A percentile compares a stretch with the other conserved stretches of the same genome.
Conservation (phyloP, 2,888 invertebrate genomes). For the Odontocolon sp. region DNA sequence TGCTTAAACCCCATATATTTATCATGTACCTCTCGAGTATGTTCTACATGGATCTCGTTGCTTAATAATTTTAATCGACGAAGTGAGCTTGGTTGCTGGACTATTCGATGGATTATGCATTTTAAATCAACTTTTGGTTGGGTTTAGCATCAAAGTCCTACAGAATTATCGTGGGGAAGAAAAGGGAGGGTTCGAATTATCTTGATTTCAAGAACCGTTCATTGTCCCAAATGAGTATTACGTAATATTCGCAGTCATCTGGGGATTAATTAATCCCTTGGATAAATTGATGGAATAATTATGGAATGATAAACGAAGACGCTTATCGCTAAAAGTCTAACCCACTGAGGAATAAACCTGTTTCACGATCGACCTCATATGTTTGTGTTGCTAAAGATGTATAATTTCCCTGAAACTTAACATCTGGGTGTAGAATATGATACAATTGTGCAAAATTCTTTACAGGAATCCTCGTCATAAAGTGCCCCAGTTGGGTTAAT, state of each 20-base stretch:
- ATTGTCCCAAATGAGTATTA: slow-evolving; percentile 5
- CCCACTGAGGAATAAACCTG: too few species aligned
- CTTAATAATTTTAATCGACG: slow-evolving; percentile 40
- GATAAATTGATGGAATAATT: slow-evolving; percentile 16
- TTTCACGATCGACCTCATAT: too few species aligned
- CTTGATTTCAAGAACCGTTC: slow-evolving; percentile 26
- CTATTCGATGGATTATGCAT: slow-evolving; percentile 53
- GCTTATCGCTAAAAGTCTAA: too few species aligned
- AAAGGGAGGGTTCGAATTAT: slow-evolving; percentile 20
- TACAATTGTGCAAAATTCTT: too few species aligned
- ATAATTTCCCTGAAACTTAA: too few species aligned
- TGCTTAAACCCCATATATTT: too few species aligned
- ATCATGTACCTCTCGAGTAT: too few species aligned
- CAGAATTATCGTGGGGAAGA: slow-evolving; percentile 12
- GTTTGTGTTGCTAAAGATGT: too few species aligned
- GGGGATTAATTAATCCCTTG: neutral
- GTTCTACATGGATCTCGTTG: slow-evolving; percentile 8
- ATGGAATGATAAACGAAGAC: slow-evolving; percentile 8
- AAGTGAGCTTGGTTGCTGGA: slow-evolving; percentile 10
- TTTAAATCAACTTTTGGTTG: slow-evolving; percentile 51
- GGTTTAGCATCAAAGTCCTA: neutral
- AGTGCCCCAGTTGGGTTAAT: neutral
- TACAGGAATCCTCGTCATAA: too few species aligned
- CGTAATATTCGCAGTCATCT: neutral
- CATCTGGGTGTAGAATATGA: too few species aligned